Conservation (phyloP, 2,113 vertebrate species). For the Morone chrysops region DNA sequence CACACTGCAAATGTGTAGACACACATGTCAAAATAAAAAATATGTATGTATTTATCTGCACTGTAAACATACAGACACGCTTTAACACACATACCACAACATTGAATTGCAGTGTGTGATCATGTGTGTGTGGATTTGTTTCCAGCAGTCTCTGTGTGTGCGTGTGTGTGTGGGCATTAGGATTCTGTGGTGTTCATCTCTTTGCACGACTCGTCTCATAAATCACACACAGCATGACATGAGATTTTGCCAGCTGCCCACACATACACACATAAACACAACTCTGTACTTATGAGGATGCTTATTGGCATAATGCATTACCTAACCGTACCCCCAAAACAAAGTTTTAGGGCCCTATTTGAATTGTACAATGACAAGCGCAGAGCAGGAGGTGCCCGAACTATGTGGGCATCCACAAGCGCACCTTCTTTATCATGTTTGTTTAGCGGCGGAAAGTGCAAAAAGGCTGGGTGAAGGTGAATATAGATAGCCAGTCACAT, state of each 20-base stretch:
- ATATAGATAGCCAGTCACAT: no score
- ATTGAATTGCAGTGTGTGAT: background rate
- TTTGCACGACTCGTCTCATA: background rate
- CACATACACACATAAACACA: background rate
- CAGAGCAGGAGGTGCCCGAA: no score
- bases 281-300: no score
- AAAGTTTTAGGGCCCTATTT: no score
- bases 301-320: no score
- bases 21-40: background rate
- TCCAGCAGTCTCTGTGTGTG: background rate
- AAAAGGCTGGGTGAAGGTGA: no score
- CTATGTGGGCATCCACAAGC: no score
- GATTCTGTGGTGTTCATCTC: background rate
- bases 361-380: no score
- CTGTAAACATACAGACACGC: background rate
- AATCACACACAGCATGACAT: background rate
- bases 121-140: background rate
- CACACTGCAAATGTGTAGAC: background rate
- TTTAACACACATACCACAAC: background rate
- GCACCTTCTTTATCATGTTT: no score
- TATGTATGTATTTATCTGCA: background rate
- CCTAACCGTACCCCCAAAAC: no score
- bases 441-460: no score
- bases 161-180: background rate
- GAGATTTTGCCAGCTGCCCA: background rate